These are phyloP conservation scores for Melikaiella ostensackeni DNA, from an alignment of 2,888 invertebrate genomes.

Conservation along the genomic window DNA sequence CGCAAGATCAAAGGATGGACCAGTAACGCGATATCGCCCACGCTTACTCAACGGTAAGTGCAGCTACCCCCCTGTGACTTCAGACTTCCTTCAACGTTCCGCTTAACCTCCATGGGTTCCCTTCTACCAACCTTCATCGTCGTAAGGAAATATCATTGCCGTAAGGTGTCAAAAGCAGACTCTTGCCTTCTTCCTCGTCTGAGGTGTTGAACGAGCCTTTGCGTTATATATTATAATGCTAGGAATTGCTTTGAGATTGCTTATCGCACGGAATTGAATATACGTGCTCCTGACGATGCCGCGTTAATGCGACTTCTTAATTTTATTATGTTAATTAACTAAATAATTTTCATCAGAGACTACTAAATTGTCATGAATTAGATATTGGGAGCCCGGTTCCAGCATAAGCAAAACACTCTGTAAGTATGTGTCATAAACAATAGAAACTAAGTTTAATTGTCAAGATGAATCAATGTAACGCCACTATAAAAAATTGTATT, in stretches of 20 bases:
- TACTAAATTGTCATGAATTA: not conserved
- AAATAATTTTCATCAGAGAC: not conserved
- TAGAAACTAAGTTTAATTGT: no score
- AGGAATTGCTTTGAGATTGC: conserved; percentile 24
- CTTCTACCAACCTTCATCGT: conserved; percentile 42
- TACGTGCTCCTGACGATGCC: not conserved
- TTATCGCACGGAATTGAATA: not conserved
- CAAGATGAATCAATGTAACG: no score
- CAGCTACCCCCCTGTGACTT: conserved; percentile 27
- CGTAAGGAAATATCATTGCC: conserved; percentile 51
- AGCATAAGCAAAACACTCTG: no score
- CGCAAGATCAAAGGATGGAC: conserved; percentile 76
- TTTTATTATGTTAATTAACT: not conserved
- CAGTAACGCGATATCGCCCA: conserved; percentile 76
- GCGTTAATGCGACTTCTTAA: not conserved
- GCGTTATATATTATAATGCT: conserved; percentile 24
- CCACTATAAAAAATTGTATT: no score
- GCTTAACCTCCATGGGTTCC: conserved; percentile 49
- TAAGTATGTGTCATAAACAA: no score
- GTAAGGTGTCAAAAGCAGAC: conserved; percentile 55
- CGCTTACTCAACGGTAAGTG: conserved; percentile 54
- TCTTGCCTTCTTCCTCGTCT: conserved; percentile 38
- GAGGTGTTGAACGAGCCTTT: conserved; percentile 41
- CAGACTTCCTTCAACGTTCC: conserved; percentile 41
- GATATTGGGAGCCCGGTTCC: no score